Evolutionary conservation across 2,888 invertebrate species (phyloP), one percentile per base, ranked within the genome.

Genomic region (Cylloceria caligata): DNA sequence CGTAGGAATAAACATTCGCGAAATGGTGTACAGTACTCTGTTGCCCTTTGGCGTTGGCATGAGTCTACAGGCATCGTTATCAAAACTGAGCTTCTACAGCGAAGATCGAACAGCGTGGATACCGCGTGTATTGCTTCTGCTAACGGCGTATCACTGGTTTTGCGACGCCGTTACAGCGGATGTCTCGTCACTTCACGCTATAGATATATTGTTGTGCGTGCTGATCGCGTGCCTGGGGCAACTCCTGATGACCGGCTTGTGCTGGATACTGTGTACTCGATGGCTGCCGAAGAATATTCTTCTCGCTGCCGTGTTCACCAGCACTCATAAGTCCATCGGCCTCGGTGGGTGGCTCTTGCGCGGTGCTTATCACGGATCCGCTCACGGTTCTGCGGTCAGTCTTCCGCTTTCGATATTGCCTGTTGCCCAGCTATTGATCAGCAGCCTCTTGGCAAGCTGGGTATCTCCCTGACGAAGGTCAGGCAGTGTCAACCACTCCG

Each of bases 281-380:
- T 92, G 92, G 92, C 84, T 92, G n/a, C 86, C 90, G 0, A 88
- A 88, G 68, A 86, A 89, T 45, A 86, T 90, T 75, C 82, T 92
- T 13, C 69, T 92, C 30, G 91, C 92, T 5, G 89, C 91, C 16
- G 79, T 92, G 42, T 92, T 92, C 72, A 90, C 92, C 3, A 90
- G 89, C 79, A 92, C 91, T 19, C 91, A 91, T 74, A 92, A 92
- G 84, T 92, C 92, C 0, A 90, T 91, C 49, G 90, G 90, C 13
- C 89, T 92, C 36, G 92, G 92, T n/a, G 91, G 91, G 16, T 92
- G 92, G 92, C 83, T 92, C 4, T 84, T 92, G 65, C 88, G 91
- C 39, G 90, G 91, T 9, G 91, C 92, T 69, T 92, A 92, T 81
- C 92, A 91, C 47, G 91, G 92, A 21, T 90, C 91, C 3, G 88